Percentiles rank a stretch among this genome's conserved stretches.
phyloP scores from a whole-genome alignment of 2,113 vertebrate genomes.

The Anser cygnoides region DNA sequence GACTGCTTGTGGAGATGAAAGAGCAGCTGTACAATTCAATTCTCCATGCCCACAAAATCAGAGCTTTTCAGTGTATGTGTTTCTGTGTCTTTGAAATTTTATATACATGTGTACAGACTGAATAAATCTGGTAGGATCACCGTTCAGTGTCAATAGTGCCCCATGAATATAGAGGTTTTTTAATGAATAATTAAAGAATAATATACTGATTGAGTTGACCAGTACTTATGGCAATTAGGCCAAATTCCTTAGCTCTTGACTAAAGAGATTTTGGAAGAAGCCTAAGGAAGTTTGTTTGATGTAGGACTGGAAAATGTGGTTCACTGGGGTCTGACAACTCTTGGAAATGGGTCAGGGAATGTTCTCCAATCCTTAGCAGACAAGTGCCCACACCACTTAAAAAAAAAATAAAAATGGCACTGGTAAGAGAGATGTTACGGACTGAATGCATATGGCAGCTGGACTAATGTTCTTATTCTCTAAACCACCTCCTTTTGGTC shows the following conservation, averaged over 20 bases:
- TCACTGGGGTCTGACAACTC: neutral
- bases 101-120: neutral
- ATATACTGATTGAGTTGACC: neutral
- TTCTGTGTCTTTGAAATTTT: neutral
- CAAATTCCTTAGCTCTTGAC: neutral
- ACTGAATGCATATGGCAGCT: neutral
- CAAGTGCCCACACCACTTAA: neutral
- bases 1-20: neutral
- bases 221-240: neutral
- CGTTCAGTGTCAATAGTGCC: neutral
- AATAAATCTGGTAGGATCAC: neutral
- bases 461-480: neutral
- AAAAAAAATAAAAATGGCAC: neutral
- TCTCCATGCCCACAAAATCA: neutral
- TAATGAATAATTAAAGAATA: neutral
- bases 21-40: neutral
- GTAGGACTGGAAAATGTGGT: neutral
- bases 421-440: neutral
- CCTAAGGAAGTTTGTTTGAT: neutral
- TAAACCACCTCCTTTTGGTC: neutral
- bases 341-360: neutral
- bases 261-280: neutral
- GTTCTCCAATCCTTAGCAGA: neutral
- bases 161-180: neutral
- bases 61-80: neutral